Base-by-base conservation (phyloP, 2,888 invertebrate species). In the Athrips mouffetella region DNA sequence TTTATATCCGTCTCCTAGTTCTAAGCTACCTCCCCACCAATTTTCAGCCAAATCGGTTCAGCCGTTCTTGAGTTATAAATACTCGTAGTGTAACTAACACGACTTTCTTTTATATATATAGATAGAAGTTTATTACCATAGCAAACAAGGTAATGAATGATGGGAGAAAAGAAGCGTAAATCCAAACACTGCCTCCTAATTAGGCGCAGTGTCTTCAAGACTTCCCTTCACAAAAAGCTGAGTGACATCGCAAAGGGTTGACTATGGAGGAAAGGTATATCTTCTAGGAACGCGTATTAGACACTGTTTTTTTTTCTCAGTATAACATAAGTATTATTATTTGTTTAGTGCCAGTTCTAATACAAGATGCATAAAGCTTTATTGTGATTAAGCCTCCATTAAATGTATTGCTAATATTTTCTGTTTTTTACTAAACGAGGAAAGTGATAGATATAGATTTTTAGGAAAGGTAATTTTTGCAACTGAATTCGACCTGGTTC, bases 201-300 rank as follows among this genome's bases (percentile, higher is more conserved):
- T 80, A 80, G 73, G 60, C 64, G 59, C 65, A 52, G 50, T 57
- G 60, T 63, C 67, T 68, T 67, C 54, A 65, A 63, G 63, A 59
- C 63, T 65, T 64, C 57, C 57, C 55, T 63, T 63, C 64, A 62
- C 65, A 62, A 64, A 67, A 65, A 75, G 68, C 70, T 54, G 62
- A 64, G 70, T 69, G 65, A 69, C 70, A 61, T 63, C 65, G 55
- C 54, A 57, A 58, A 59, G 59, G 52, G 63, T 61, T 62, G 59
- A 57, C 1, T 31, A 39, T 29, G 16, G 47, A 39, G 2, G 18
- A 42, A 42, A 50, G 49, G 51, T 41, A 49, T 7, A 45, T 35
- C n/a, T 31, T 31, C 31, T 11, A 25, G 25, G 25, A 25, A 6
- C 8, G 8, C 25, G 25, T 25, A 6, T 25, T 6, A 8, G 25